Evolutionary conservation across 1,140 invertebrate genomes (phyloP), one percentile per base, ranked within the genome.

Genomic region (Himalopsyche phryganea): DNA sequence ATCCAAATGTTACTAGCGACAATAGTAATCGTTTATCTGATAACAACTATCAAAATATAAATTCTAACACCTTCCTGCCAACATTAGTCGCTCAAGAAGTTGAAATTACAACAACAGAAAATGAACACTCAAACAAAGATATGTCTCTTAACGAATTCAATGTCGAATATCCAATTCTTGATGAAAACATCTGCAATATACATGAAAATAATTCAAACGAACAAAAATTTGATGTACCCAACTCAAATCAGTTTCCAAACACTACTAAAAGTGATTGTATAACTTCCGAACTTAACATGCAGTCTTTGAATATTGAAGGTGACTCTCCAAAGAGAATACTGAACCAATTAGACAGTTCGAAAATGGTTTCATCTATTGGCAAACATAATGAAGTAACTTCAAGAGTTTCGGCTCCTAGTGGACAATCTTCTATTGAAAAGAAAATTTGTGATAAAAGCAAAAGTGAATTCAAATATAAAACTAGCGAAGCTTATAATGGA

Each of bases 401-500:
- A 28, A 28, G 9, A 28, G 23, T n/a, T n/a, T n/a, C 23, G 23
- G 3, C 23, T 28, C 4, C 9, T 28, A 28, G 23, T 28, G 23
- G 3, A 9, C 23, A 28, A 28, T 9, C 23, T 3, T 9, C 23
- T 28, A 28, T 3, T 9, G 23, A 28, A 3, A 28, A 28, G 9
- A 3, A 3, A 28, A 9, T 9, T 3, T 5, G 23, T 28, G 23
- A 5, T 28, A 9, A 4, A 40, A 40, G n/a, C 4, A 13, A 40
- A 40, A 6, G 6, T 35, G n/a, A 40, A 50, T 35, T 33, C 32
- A 50, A 35, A 50, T 36, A 35, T 14, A 19, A 33, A 50, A 6
- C 35, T 18, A 73, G 71, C 35, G 88, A 91, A 56, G 83, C 82
- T 63, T 92, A 91, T 64, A 94, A 94, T 76, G 91, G 92, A 18